phyloP scores from a whole-genome alignment of 2,797 vertebrate genomes.

The Gymnothorax javanicus region DNA sequence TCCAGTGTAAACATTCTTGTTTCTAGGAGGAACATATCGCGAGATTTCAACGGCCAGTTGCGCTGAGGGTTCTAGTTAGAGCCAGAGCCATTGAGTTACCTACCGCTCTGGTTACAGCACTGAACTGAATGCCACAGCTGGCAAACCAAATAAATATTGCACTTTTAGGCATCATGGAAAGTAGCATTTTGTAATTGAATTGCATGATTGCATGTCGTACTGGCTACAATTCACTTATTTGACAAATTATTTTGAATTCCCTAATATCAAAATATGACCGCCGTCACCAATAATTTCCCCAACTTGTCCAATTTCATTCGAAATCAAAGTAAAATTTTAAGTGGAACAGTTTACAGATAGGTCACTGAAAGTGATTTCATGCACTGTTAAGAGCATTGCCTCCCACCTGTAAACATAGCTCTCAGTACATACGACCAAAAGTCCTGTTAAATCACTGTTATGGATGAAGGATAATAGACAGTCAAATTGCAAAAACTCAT shows the following conservation, averaged over 20 bases:
- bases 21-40: constrained; percentile 60
- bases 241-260: background rate
- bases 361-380: background rate
- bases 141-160: background rate
- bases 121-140: background rate
- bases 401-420: too few species aligned
- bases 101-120: too few species aligned
- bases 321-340: background rate
- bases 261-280: background rate
- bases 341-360: background rate
- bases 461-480: background rate
- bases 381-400: background rate
- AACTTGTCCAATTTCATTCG: background rate
- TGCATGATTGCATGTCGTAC: background rate
- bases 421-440: background rate
- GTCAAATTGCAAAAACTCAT: background rate
- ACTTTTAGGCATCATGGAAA: background rate
- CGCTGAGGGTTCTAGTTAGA: too few species aligned
- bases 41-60: constrained; percentile 45
- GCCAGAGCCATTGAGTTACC: too few species aligned
- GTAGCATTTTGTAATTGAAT: background rate
- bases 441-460: background rate
- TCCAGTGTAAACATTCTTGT: constrained; percentile 64
- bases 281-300: background rate
- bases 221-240: background rate